Evolutionary conservation across 2,797 vertebrate species (phyloP).

Genomic region (Rhynchonycteris naso): DNA sequence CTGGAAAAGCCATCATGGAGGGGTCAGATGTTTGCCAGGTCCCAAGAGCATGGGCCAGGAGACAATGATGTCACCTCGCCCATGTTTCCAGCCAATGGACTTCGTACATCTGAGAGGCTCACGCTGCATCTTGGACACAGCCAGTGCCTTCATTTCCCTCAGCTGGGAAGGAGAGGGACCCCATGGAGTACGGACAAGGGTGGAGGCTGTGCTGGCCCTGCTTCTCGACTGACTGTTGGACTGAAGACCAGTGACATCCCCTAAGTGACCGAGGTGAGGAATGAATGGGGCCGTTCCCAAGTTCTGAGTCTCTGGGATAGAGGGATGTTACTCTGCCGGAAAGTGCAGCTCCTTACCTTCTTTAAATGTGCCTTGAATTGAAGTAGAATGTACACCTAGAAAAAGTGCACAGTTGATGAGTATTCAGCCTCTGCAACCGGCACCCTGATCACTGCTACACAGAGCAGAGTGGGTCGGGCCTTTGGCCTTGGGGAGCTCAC

Average conservation of each 20-base stretch:
- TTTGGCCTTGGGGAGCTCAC: background rate
- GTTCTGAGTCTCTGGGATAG: background rate
- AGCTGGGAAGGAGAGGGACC: background rate
- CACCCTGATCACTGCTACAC: background rate
- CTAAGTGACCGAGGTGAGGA: background rate
- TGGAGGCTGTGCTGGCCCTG: background rate
- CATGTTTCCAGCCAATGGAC: conserved; percentile 8
- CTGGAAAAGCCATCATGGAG: conserved; percentile 68
- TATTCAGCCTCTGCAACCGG: background rate
- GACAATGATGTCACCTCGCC: background rate
- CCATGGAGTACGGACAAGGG: rapidly evolving
- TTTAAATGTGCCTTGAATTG: background rate
- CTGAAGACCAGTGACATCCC: background rate
- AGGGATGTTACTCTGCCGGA: background rate
- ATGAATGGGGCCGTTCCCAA: no score
- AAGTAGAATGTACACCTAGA: background rate
- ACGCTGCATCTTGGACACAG: background rate
- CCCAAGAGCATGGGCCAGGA: background rate
- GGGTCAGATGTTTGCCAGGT: conserved; percentile 47
- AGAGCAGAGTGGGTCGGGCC: background rate
- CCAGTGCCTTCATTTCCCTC: background rate
- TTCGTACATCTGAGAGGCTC: background rate
- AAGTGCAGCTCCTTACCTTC: background rate
- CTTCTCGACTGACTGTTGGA: background rate
- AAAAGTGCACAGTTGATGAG: background rate